Evolutionary conservation across 2,797 vertebrate genomes (phyloP).

Genomic region (Glossophaga mutica): DNA sequence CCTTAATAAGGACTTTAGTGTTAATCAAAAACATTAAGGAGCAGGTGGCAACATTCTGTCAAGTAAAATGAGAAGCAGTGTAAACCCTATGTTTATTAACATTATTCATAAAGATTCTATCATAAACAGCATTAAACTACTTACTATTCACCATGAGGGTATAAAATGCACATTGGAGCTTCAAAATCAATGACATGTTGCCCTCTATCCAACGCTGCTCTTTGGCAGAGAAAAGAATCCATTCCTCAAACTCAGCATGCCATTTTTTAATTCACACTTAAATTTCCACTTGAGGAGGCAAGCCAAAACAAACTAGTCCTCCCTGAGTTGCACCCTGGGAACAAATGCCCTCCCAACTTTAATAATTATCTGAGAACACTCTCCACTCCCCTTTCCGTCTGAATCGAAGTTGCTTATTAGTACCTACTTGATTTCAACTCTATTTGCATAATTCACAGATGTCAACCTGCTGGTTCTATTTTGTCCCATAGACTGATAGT

Average conservation of each 20-base stretch:
- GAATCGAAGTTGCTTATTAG: conserved; percentile 72
- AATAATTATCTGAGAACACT: conserved; percentile 76
- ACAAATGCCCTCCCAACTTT: conserved; percentile 76
- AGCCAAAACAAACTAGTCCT: conserved; percentile 81
- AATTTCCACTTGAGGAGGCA: conserved; percentile 84
- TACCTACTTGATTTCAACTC: conserved; percentile 58
- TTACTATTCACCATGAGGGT: conserved; percentile 74
- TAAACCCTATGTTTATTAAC: conserved; percentile 73
- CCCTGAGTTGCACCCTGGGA: conserved; percentile 76
- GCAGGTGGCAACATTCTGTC: conserved; percentile 72
- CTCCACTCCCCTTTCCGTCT: conserved; percentile 49
- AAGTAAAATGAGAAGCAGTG: conserved; percentile 61
- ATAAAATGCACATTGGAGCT: conserved; percentile 75
- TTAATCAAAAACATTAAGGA: conserved; percentile 62
- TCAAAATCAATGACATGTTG: conserved; percentile 83
- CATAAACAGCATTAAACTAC: conserved; percentile 66
- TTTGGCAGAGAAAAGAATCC: conserved; percentile 71
- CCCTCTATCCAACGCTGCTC: conserved; percentile 71
- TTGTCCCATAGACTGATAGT: conserved; percentile 64
- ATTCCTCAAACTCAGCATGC: conserved; percentile 82
- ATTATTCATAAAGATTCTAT: conserved; percentile 80
- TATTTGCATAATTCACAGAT: conserved; percentile 79
- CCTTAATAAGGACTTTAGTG: conserved; percentile 67
- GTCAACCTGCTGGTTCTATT: conserved; percentile 65
- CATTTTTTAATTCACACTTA: conserved; percentile 86